Conservation (phyloP, 2,113 vertebrate genomes). For the Psophia crepitans region DNA sequence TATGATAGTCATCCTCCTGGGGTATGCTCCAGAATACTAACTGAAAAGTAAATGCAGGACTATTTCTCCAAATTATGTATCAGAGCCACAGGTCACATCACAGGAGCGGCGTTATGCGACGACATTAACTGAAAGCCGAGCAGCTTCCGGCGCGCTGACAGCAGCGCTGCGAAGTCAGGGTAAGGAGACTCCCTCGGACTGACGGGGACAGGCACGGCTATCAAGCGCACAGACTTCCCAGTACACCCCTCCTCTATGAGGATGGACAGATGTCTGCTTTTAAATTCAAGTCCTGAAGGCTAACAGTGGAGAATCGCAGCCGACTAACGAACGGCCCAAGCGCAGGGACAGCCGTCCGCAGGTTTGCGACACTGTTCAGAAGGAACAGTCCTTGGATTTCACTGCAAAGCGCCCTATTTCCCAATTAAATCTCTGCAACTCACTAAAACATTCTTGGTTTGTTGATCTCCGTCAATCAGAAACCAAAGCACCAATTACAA, state of each 20-base stretch:
- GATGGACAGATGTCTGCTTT: fast-evolving
- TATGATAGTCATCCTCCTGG: background rate
- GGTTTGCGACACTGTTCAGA: background rate
- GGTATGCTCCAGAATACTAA: constrained; percentile 32
- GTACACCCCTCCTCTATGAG: fast-evolving
- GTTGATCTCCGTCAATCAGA: background rate
- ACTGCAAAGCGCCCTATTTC: background rate
- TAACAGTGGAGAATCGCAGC: background rate
- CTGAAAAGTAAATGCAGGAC: constrained; percentile 41
- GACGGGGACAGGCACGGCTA: fast-evolving
- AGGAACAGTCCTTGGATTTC: background rate
- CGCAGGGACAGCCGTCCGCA: fast-evolving
- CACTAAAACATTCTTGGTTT: background rate
- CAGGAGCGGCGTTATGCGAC: constrained; percentile 29
- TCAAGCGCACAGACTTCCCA: fast-evolving
- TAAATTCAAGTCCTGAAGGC: background rate
- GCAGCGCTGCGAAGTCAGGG: background rate
- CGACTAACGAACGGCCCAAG: background rate
- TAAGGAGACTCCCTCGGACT: background rate
- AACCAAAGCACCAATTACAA: background rate
- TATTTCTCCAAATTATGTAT: constrained; percentile 46
- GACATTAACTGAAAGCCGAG: constrained; percentile 9
- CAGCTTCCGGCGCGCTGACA: background rate
- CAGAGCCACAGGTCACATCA: background rate
- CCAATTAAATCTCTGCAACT: background rate